phyloP scores from a whole-genome alignment of 2,888 invertebrate genomes.

The Ochropleura leucogaster region DNA sequence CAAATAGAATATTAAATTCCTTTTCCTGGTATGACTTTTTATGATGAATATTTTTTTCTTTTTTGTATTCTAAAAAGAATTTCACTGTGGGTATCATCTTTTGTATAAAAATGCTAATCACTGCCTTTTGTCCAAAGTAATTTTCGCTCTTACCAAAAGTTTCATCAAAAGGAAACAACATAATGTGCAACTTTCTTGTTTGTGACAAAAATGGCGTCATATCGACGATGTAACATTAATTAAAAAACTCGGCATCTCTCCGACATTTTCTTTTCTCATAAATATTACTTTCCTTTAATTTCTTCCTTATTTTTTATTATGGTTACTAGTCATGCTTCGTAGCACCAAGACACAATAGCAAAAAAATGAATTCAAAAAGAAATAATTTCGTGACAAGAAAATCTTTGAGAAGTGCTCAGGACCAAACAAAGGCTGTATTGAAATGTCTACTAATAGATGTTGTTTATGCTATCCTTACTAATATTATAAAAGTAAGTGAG shows the following conservation, averaged over 20 bases:
- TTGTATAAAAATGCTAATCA: slow-evolving; percentile 32
- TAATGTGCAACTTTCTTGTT: slow-evolving; percentile 29
- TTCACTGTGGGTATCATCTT: slow-evolving; percentile 23
- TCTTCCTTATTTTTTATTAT: slow-evolving; percentile 25
- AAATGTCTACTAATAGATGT: slow-evolving; percentile 4
- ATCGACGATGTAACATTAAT: slow-evolving; percentile 41
- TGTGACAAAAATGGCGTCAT: slow-evolving; percentile 41
- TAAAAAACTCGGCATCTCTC: slow-evolving; percentile 35
- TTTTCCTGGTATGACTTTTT: not conserved
- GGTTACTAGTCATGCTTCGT: slow-evolving; percentile 30
- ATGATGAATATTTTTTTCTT: not conserved
- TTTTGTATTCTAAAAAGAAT: not conserved
- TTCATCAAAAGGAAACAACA: slow-evolving; percentile 31
- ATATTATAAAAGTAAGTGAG: too few relatives aligned
- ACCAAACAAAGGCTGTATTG: slow-evolving; percentile 8
- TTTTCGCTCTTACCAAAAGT: slow-evolving; percentile 19
- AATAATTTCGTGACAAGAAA: slow-evolving; percentile 10
- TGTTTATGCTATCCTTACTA: not conserved
- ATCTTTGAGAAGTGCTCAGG: slow-evolving; percentile 6
- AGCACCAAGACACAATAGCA: slow-evolving; percentile 33
- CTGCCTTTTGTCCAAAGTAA: slow-evolving; percentile 28
- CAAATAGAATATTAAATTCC: too few relatives aligned
- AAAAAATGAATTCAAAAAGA: slow-evolving; percentile 42
- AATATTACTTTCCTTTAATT: slow-evolving; percentile 37
- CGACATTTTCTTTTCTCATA: slow-evolving; percentile 32